Evolutionary conservation across 2,888 invertebrate genomes (phyloP).

Genomic region (Eupithecia inturbata): DNA sequence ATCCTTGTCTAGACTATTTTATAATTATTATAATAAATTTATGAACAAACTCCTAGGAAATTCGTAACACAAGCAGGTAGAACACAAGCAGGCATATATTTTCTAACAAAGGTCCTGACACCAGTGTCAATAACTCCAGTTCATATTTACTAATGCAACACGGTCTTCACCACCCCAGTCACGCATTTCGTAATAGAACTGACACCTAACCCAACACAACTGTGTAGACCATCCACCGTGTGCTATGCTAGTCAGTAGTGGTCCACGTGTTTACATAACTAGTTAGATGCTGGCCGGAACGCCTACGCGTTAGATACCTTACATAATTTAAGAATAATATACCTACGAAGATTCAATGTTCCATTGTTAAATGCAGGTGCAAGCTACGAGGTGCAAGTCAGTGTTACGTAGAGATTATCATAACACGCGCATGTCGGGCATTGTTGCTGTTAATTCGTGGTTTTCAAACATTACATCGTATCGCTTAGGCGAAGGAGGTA

Average conservation of each 20-base stretch:
- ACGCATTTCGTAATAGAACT: conserved; percentile 53
- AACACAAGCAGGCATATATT: background rate
- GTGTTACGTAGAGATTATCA: conserved; percentile 45
- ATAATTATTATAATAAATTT: background rate
- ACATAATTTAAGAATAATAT: conserved; percentile 61
- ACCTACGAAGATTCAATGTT: conserved; percentile 56
- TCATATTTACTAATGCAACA: conserved; percentile 32
- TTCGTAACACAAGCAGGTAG: background rate
- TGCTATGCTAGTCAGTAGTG: conserved; percentile 62
- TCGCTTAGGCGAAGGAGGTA: conserved; percentile 10
- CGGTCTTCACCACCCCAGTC: conserved; percentile 28
- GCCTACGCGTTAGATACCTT: conserved; percentile 66
- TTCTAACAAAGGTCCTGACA: conserved; percentile 23
- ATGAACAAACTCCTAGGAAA: background rate
- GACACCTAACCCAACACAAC: conserved; percentile 61
- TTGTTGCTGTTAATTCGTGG: conserved; percentile 32
- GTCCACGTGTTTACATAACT: conserved; percentile 77
- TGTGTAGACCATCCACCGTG: conserved; percentile 51
- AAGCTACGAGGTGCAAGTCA: conserved; percentile 58
- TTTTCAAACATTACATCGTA: conserved; percentile 25
- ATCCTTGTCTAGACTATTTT: background rate
- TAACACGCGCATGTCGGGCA: conserved; percentile 42
- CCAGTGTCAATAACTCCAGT: conserved; percentile 29
- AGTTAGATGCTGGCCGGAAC: conserved; percentile 69
- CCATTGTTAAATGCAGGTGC: conserved; percentile 70